phyloP scores from a whole-genome alignment of 2,888 invertebrate species.

The Ethmia dodecea region DNA sequence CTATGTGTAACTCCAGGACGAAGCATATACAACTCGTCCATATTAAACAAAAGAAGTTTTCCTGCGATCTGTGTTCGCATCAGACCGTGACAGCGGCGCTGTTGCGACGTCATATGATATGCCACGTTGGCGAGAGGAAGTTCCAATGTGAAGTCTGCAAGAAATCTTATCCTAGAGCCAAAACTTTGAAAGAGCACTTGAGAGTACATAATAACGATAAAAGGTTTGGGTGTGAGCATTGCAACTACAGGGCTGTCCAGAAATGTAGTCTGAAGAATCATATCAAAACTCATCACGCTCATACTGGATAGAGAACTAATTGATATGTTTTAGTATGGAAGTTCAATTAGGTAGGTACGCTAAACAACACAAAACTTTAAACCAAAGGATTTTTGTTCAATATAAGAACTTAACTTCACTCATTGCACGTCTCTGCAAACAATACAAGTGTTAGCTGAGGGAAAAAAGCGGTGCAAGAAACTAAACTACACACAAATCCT shows the following conservation, averaged over 20 bases:
- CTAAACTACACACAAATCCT: no score
- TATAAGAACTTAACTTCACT: no score
- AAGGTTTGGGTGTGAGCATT: conserved; percentile 60
- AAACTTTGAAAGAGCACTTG: conserved; percentile 55
- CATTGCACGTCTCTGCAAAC: no score
- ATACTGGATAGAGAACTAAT: no score
- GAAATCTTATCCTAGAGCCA: conserved; percentile 50
- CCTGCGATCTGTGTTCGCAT: conserved; percentile 44
- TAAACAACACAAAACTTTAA: no score
- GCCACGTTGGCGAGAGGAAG: conserved; percentile 44
- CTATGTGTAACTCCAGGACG: conserved; percentile 49
- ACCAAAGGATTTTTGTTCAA: no score
- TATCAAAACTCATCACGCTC: conserved; percentile 54
- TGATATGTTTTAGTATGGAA: no score
- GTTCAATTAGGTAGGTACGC: no score
- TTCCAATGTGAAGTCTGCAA: conserved; percentile 64
- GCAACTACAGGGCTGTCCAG: conserved; percentile 56
- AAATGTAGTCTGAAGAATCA: conserved; percentile 64
- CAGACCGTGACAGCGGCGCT: conserved; percentile 46
- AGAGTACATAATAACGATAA: conserved; percentile 61
- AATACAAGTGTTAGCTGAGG: no score
- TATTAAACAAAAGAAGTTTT: conserved; percentile 42
- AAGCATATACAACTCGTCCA: conserved; percentile 58
- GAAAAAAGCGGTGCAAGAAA: no score
- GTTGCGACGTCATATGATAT: conserved; percentile 50